A percentile compares a stretch with the other conserved stretches of the same genome.
Conservation (phyloP, 2,113 vertebrate genomes). For the Girardinichthys multiradiatus region DNA sequence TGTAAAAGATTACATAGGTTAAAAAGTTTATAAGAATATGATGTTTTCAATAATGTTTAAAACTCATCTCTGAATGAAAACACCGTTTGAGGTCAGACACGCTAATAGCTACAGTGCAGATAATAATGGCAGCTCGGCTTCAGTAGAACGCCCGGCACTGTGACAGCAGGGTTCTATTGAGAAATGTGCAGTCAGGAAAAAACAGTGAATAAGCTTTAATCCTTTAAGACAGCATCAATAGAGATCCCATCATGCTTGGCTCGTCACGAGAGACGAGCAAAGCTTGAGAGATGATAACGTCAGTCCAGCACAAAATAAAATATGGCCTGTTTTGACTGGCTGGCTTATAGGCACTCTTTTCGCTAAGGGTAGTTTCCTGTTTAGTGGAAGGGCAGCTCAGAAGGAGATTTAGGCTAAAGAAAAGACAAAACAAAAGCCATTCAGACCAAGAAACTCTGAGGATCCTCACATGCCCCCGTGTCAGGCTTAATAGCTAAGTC, state of each 20-base stretch:
- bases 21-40: conserved; percentile 10
- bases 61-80: conserved; percentile 9
- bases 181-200: conserved; percentile 65
- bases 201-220: conserved; percentile 66
- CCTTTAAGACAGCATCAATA: conserved; percentile 70
- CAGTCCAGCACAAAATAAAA: conserved; percentile 65
- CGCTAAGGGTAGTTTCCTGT: conserved; percentile 66
- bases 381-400: conserved; percentile 49
- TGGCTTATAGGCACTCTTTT: conserved; percentile 58
- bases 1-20: conserved; percentile 13
- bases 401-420: conserved; percentile 51
- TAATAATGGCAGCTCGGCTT: conserved; percentile 29
- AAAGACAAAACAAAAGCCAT: conserved; percentile 63
- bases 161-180: conserved; percentile 52
- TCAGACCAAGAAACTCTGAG: conserved; percentile 27
- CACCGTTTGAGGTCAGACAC: conserved; percentile 3
- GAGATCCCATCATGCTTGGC: conserved; percentile 73
- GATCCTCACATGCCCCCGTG: conserved; percentile 30
- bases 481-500: conserved; percentile 34
- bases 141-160: conserved; percentile 47
- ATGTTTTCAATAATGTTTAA: neutral
- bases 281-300: conserved; percentile 64
- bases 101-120: conserved; percentile 14
- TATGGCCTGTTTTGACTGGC: conserved; percentile 72
- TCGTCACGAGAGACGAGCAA: conserved; percentile 61